phyloP scores from a whole-genome alignment of 2,888 invertebrate genomes.

The Papilio elwesi region DNA sequence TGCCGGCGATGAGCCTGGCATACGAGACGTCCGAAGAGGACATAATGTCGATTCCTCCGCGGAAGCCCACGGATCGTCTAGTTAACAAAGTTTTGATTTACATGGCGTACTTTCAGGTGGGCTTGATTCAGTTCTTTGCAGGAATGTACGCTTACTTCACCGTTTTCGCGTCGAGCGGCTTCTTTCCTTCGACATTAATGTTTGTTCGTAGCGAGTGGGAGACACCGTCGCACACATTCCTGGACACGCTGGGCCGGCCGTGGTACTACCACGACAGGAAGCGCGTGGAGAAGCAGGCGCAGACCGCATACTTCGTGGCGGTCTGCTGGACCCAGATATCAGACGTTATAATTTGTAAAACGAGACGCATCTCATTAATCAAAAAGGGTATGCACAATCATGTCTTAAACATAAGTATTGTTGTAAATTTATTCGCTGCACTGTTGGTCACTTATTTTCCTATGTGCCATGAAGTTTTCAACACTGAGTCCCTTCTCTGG shows the following conservation, averaged over 20 bases:
- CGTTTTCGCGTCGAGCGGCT: constrained; percentile 91
- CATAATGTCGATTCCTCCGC: constrained; percentile 87
- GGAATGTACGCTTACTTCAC: constrained; percentile 92
- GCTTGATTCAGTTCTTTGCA: constrained; percentile 92
- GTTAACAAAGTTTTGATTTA: constrained; percentile 86
- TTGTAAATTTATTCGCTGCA: constrained; percentile 87
- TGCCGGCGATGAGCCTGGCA: constrained; percentile 91
- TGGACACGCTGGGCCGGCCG: constrained; percentile 90
- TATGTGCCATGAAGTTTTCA: constrained; percentile 86
- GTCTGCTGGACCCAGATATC: constrained; percentile 91
- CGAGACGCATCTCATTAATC: constrained; percentile 88
- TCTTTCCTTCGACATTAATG: constrained; percentile 86
- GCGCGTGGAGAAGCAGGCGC: constrained; percentile 88
- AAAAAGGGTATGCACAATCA: constrained; percentile 91
- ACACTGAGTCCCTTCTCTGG: constrained; percentile 88
- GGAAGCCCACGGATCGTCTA: constrained; percentile 81
- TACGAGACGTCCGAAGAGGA: constrained; percentile 91
- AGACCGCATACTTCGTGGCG: constrained; percentile 91
- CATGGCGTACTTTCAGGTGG: constrained; percentile 94
- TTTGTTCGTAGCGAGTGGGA: constrained; percentile 91
- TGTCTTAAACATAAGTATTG: constrained; percentile 85
- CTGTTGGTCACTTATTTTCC: constrained; percentile 88
- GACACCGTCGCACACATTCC: constrained; percentile 82
- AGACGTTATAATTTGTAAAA: constrained; percentile 91
- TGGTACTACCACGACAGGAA: constrained; percentile 89